Evolutionary conservation across 2,113 vertebrate species (phyloP), one percentile per base, ranked within the genome.

Genomic region (Pteruthius melanotis): DNA sequence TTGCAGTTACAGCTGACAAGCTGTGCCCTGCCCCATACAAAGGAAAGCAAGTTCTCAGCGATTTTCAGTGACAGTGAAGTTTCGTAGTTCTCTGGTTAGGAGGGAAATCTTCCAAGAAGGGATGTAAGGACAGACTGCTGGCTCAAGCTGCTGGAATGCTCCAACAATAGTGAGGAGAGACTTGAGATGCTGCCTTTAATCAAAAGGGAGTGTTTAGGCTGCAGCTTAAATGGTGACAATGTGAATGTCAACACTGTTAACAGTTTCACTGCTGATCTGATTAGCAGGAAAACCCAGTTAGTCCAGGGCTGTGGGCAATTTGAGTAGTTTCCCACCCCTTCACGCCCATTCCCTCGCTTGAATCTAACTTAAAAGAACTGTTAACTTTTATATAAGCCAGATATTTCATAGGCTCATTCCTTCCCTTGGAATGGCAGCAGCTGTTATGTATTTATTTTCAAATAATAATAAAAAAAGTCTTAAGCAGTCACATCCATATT

Each of bases 381-480:
- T 56, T 90, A 89, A 78, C 80, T 96, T 96, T 89, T 92, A 93
- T 79, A 76, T 56, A 89, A 84, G 56, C 72, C 96, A 96, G 90
- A 95, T 92, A 96, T 78, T 96, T 93, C 86, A 71, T 37, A 90
- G 90, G 76, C 83, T 75, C 40, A 61, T 85, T 78, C 69, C 70
- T 69, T 89, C 74, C 60, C 71, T 72, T 90, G 78, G 56, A 94
- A 83, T 30, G 37, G 86, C 47, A 88, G 82, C 94, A 96, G 95
- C 86, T 95, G 92, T 82, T 96, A 83, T 3, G 9, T 83, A 95
- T 96, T 97, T 96, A 79, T 80, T 94, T 96, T 96, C 79, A 88
- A 88, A 90, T 76, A 81, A 93, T 59, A 68, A 37, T 47, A 66
- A 85, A 82, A 87, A 83, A 57, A 5, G 52, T 47, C 72, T 92